Base-by-base conservation (phyloP, 2,797 vertebrate species). In the Eulemur coronatus region DNA sequence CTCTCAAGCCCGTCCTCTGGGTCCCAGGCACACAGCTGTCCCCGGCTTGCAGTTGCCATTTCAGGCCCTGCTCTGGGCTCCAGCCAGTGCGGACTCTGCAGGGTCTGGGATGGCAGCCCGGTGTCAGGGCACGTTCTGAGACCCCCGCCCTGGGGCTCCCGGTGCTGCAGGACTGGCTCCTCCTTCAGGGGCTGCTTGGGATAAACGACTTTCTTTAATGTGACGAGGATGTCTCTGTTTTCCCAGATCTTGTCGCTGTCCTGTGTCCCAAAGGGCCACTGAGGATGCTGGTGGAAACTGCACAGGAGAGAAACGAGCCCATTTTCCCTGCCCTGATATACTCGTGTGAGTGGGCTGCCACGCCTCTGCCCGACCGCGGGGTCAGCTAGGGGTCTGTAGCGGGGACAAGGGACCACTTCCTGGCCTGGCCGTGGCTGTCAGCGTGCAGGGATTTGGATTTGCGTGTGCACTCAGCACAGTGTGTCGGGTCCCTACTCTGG, bases 271-370 rank as follows among this genome's bases (percentile, higher is more conserved):
- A 99, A 97, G 99, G 99, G 67, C 99, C 99, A 0, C 98, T 99
- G 94, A 98, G 99, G 96, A 99, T 99, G 99, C 97, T 99, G 98
- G 99, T 99, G 95, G 99, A 99, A 98, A 99, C 99, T 0, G 99
- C 99, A 4, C 99, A 99, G 99, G 99, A 99, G 93, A 99, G 99
- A 70, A 99, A 99, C 7, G 99, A 99, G 97, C 99, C 99, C 94
- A 99, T 99, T 97, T 99, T 99, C 97, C 99, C 99, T 12, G 99
- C 99, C 13, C 98, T 99, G 97, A 99, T 99, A 97, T 99, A 99
- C 98, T 99, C 99, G 15, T 99, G 99, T 99, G 98, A 99, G 99
- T 99, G 97, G 46, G 67, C 41, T 20, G 18, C 52, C 1, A 0
- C 22, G 9, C 35, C 26, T 67, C 63, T 35, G n/a, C 69, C 33